These are phyloP conservation scores for Dryas iulia DNA, from an alignment of 1,140 invertebrate species.

Conservation along the genomic window DNA sequence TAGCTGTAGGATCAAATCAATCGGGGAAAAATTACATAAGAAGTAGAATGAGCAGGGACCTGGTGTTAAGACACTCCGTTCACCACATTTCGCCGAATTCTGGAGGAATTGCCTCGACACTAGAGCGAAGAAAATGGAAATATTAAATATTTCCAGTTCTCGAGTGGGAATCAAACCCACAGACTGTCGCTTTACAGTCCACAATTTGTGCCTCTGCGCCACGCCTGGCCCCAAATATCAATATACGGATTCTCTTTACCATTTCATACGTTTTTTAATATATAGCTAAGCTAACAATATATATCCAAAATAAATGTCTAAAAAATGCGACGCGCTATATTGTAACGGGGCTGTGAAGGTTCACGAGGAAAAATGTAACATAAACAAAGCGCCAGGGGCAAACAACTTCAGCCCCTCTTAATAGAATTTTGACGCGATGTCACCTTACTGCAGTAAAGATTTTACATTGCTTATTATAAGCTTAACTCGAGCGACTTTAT, in stretches of 20 bases:
- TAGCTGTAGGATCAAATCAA: too few species aligned
- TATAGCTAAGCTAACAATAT: neutral
- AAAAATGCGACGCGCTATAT: conserved; percentile 59
- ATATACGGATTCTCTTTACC: neutral
- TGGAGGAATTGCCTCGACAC: too few species aligned
- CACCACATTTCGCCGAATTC: too few species aligned
- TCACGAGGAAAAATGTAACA: conserved; percentile 57
- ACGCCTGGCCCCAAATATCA: too few species aligned
- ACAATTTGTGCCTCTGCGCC: too few species aligned
- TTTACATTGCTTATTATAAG: conserved; percentile 40
- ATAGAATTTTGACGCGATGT: conserved; percentile 63
- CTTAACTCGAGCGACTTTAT: conserved; percentile 7
- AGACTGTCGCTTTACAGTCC: too few species aligned
- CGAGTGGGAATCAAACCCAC: too few species aligned
- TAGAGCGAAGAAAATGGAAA: too few species aligned
- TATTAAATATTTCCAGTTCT: too few species aligned
- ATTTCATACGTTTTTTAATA: neutral
- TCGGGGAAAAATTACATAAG: too few species aligned
- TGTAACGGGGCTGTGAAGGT: conserved; percentile 36
- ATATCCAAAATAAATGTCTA: neutral
- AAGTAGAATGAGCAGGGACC: too few species aligned
- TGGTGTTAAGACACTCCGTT: too few species aligned
- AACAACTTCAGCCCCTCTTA: conserved; percentile 65
- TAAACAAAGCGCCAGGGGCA: conserved; percentile 58
- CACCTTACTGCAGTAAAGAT: conserved; percentile 53